phyloP scores from a whole-genome alignment of 2,888 invertebrate species.

The Pardosa pseudoannulata region DNA sequence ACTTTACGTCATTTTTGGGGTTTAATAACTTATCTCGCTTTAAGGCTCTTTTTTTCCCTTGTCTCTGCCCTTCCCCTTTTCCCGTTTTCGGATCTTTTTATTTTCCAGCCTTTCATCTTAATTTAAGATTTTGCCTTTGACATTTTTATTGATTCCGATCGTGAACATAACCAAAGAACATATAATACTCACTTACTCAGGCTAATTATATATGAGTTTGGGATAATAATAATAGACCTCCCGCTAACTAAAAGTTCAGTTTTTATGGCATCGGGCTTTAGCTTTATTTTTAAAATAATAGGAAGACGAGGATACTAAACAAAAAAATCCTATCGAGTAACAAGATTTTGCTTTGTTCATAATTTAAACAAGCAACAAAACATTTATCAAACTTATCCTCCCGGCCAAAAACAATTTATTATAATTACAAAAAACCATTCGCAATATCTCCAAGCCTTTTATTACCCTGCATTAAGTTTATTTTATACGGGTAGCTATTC shows the following conservation, averaged over 20 bases:
- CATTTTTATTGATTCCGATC: conserved; percentile 34
- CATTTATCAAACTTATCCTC: neutral
- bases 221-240: neutral
- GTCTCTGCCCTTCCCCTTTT: conserved; percentile 23
- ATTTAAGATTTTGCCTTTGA: conserved; percentile 57
- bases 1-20: conserved; percentile 27
- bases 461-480: too few species aligned
- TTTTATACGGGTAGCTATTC: too few species aligned
- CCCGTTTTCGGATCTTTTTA: conserved; percentile 44
- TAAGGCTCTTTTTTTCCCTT: conserved; percentile 18
- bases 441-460: too few species aligned
- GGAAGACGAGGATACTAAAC: too few species aligned
- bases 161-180: neutral
- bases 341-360: neutral
- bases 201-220: conserved; percentile 31
- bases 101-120: conserved; percentile 40
- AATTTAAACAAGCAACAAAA: neutral
- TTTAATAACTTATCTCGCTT: conserved; percentile 52
- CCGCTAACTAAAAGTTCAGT: neutral
- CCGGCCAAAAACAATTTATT: neutral
- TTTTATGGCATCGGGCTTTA: neutral
- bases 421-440: neutral
- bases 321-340: neutral
- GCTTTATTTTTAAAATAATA: neutral
- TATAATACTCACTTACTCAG: conserved; percentile 39